Base-by-base conservation (phyloP, 1,140 invertebrate genomes). In the Galleria mellonella region DNA sequence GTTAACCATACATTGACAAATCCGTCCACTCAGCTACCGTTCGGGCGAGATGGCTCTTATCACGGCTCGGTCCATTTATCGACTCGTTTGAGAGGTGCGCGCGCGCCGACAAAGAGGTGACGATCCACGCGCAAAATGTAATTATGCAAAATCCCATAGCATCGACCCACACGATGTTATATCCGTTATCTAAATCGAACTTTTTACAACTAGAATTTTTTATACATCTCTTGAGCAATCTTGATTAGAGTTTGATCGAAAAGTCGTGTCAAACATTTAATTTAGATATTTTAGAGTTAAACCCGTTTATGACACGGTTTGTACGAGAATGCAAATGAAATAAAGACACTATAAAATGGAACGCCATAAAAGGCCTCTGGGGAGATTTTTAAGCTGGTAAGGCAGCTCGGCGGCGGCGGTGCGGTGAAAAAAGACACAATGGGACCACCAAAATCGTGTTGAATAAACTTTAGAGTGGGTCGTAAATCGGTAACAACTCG, bases 401-500 rank as follows among this genome's bases (percentile, higher is more conserved):
- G 17, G 17, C 17, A 51, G 57, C 55, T 73, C 65, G 72, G 70
- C 70, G 43, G 68, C 46, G 45, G 11, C 43, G 51, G 44, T 53
- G 38, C 64, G 71, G 63, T 67, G 71, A 63, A 56, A 66, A n/a
- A 68, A 53, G 63, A 72, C 59, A 84, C 81, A 84, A 84, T 84
- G 66, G 78, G 79, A 84, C 81, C 81, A 82, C 81, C 77, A 71
- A 64, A 78, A 78, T 71, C 52, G 76, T 56, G 55, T 62, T 61
- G 74, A 69, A 79, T 76, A 72, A 81, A 76, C 51, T 81, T 78
- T 73, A 77, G 79, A 84, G 77, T 78, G 72, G 74, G 66, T 63
- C 63, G 58, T 84, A 82, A 84, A 84, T 78, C 72, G 71, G 74
- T 79, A 75, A 84, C 72, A 72, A 76, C 77, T 73, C 51, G 81